These are phyloP conservation scores for Leptinotarsa defecta DNA, from an alignment of 1,140 invertebrate species.

Conservation along the genomic window DNA sequence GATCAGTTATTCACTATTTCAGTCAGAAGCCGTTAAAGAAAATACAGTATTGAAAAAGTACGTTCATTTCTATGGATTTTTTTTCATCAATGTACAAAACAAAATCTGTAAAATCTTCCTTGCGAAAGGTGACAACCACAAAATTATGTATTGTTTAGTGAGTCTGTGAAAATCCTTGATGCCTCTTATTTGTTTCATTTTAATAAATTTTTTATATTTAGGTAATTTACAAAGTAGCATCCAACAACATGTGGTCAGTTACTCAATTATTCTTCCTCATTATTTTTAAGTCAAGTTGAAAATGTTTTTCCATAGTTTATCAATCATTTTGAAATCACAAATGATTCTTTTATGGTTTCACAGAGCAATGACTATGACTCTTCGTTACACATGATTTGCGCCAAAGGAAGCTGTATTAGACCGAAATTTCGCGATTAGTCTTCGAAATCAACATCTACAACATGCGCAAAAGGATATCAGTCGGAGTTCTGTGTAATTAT, in stretches of 20 bases:
- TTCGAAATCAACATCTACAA: neutral
- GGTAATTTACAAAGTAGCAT: too few relatives aligned
- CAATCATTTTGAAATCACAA: neutral
- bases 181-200: too few relatives aligned
- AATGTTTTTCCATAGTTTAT: neutral
- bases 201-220: too few relatives aligned
- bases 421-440: neutral
- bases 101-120: too few relatives aligned
- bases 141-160: neutral
- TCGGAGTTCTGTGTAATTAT: slow-evolving; percentile 1
- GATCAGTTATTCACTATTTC: too few relatives aligned
- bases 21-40: too few relatives aligned
- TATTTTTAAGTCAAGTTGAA: neutral
- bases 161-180: too few relatives aligned
- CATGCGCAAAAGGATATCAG: neutral
- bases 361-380: neutral
- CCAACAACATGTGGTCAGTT: too few relatives aligned
- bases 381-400: neutral
- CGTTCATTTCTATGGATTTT: too few relatives aligned
- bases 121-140: too few relatives aligned
- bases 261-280: neutral
- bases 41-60: too few relatives aligned
- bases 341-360: neutral
- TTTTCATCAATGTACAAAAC: too few relatives aligned
- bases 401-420: neutral